phyloP scores from a whole-genome alignment of 2,113 vertebrate species.

The Chinchilla lanigera region DNA sequence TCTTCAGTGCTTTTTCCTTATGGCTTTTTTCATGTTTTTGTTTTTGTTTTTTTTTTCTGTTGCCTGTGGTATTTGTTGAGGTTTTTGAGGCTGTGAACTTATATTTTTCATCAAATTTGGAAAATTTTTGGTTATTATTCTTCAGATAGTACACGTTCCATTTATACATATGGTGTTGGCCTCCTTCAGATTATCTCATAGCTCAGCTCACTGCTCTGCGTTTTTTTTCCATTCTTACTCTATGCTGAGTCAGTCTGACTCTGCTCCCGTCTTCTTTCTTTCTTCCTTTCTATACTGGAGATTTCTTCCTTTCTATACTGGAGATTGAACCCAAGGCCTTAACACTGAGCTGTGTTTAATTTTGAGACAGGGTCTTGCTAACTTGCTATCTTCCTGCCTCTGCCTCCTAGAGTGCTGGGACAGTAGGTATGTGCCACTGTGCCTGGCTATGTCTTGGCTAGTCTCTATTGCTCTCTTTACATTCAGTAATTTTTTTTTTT shows the following conservation, averaged over 20 bases:
- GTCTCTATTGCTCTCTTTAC: constrained; percentile 13
- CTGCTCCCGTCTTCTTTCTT: not conserved
- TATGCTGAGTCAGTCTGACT: not conserved
- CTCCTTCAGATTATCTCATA: not conserved
- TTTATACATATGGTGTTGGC: not conserved
- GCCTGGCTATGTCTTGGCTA: not conserved
- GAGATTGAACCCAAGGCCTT: not conserved
- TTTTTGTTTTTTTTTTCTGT: not conserved
- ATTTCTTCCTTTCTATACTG: not conserved
- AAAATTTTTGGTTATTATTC: not conserved
- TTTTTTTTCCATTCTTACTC: not conserved
- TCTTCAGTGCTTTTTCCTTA: not conserved
- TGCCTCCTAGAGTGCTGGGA: not conserved
- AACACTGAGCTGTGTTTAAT: not conserved
- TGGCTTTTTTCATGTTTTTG: not conserved
- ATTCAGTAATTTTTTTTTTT: not conserved
- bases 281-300: not conserved
- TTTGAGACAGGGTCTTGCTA: not conserved
- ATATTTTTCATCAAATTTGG: constrained; percentile 41
- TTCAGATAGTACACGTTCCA: not conserved
- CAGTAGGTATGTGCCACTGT: not conserved
- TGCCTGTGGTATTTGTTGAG: not conserved
- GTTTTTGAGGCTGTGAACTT: not conserved
- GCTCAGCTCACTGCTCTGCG: not conserved
- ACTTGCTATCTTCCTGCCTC: not conserved